A percentile compares a stretch with the other conserved stretches of the same genome.
These are phyloP conservation scores for Microplitis mediator DNA, from an alignment of 1,140 invertebrate genomes.

Conservation along the genomic window DNA sequence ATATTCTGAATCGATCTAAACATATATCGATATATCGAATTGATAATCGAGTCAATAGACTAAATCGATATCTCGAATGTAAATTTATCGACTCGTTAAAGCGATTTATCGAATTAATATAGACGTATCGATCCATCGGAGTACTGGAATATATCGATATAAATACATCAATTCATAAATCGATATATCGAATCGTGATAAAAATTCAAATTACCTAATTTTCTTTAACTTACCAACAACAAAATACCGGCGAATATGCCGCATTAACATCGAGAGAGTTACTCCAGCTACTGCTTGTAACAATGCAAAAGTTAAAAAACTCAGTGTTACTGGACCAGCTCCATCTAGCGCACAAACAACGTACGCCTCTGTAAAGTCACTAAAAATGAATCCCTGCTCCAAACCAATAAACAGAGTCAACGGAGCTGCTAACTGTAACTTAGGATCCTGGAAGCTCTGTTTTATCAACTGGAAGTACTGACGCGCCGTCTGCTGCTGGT, in stretches of 20 bases:
- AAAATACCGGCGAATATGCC: constrained; percentile 68
- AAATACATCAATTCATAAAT: too few relatives aligned
- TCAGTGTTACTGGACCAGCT: constrained; percentile 66
- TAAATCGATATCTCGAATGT: too few relatives aligned
- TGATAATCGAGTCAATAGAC: too few relatives aligned
- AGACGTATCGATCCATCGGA: too few relatives aligned
- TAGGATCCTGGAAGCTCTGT: constrained; percentile 59
- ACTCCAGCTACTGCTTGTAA: constrained; percentile 71
- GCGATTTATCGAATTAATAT: too few relatives aligned
- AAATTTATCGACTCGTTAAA: too few relatives aligned
- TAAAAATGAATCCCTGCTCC: constrained; percentile 76
- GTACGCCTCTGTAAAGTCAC: constrained; percentile 73
- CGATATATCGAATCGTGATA: too few relatives aligned
- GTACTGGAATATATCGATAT: too few relatives aligned
- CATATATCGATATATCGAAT: too few relatives aligned
- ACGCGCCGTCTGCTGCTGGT: constrained; percentile 8
- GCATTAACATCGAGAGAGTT: constrained; percentile 72
- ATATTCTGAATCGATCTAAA: too few relatives aligned
- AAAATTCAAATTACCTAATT: too few relatives aligned
- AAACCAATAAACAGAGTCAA: constrained; percentile 74
- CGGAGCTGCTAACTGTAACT: constrained; percentile 68
- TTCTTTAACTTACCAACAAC: constrained; percentile 64
- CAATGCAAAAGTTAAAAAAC: constrained; percentile 69
- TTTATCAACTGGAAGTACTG: constrained; percentile 51
- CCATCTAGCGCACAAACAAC: constrained; percentile 71